phyloP scores from a whole-genome alignment of 2,888 invertebrate species.

The Seira ritae region DNA sequence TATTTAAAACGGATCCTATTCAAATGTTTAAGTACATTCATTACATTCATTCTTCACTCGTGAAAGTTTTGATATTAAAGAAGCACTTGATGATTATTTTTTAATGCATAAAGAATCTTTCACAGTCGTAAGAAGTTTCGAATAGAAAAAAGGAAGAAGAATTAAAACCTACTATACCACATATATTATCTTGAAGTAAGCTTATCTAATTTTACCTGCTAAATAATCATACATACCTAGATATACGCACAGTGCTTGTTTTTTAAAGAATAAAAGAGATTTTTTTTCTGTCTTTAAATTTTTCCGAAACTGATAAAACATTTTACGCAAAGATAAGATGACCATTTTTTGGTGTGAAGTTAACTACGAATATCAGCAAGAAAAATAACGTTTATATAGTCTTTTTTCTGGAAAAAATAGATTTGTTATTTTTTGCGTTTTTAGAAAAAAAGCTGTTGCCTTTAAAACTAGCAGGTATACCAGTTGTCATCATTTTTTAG shows the following conservation, averaged over 20 bases:
- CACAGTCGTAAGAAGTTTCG: not conserved
- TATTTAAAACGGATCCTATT: no score
- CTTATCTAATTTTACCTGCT: no score
- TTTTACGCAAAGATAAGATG: no score
- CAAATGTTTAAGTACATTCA: constrained; percentile 2
- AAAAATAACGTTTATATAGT: constrained; percentile 34
- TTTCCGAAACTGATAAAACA: no score
- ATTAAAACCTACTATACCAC: no score
- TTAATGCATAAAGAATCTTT: not conserved
- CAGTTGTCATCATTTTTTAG: constrained; percentile 50
- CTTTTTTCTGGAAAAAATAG: constrained; percentile 45
- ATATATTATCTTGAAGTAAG: no score
- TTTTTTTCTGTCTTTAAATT: no score
- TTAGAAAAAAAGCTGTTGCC: constrained; percentile 35
- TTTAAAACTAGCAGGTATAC: constrained; percentile 57
- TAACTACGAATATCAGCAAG: constrained; percentile 1
- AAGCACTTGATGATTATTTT: not conserved
- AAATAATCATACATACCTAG: no score
- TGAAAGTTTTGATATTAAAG: not conserved
- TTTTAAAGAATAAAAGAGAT: no score
- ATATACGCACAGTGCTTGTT: no score
- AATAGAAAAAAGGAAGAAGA: no score
- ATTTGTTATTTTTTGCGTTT: constrained; percentile 21
- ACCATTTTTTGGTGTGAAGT: not conserved
- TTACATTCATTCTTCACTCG: not conserved